Percentiles rank a stretch among this genome's conserved stretches.
Evolutionary conservation across 2,797 vertebrate species (phyloP).

Genomic region (Catamblyrhynchus diadema): DNA sequence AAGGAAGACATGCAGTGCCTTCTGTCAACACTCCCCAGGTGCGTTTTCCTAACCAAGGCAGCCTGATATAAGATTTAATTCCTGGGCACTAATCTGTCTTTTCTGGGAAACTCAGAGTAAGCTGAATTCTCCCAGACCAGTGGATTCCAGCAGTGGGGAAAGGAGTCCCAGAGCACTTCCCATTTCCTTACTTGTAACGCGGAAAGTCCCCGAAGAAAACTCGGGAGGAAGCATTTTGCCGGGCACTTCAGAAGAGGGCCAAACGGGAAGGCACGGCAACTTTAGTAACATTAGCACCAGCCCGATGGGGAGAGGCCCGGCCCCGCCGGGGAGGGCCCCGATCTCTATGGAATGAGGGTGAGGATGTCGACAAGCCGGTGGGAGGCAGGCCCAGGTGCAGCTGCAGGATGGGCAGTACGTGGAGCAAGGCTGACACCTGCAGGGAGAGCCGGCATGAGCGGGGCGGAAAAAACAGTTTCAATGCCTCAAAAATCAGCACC

Average conservation of each 20-base stretch:
- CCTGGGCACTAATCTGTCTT: not conserved
- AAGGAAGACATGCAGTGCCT: not conserved
- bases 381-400: not conserved
- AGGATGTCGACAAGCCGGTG: not conserved
- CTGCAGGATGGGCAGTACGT: not conserved
- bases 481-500: not conserved
- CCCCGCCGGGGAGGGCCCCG: not conserved
- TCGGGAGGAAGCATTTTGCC: not conserved
- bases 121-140: not conserved
- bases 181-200: rapidly evolving
- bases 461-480: not conserved
- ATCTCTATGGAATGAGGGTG: rapidly evolving
- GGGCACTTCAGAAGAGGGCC: not conserved
- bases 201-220: not conserved
- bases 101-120: not conserved
- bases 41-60: not conserved
- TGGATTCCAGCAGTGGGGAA: not conserved
- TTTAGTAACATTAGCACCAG: not conserved
- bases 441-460: not conserved
- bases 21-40: not conserved
- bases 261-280: too few species aligned
- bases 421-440: slow-evolving; percentile 66
- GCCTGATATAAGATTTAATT: not conserved
- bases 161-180: not conserved
- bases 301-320: not conserved